phyloP scores from a whole-genome alignment of 2,888 invertebrate genomes.

The Drosophila stalkeri region DNA sequence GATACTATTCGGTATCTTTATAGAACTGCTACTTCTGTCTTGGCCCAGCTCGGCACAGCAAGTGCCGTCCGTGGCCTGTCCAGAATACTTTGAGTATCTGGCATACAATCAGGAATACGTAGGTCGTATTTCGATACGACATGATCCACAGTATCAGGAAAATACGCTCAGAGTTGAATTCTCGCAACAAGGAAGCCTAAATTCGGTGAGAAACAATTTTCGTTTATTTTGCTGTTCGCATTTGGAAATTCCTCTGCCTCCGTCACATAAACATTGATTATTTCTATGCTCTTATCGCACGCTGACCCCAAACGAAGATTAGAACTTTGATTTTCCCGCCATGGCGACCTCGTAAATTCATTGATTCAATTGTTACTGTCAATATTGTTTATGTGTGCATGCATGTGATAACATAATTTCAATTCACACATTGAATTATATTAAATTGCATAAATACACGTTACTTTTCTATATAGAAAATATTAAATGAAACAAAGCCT shows the following conservation, averaged over 20 bases:
- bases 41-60: slow-evolving; percentile 26
- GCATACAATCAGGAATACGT: slow-evolving; percentile 43
- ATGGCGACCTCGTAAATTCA: not conserved
- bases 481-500: slow-evolving; percentile 21
- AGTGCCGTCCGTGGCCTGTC: slow-evolving; percentile 69
- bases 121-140: slow-evolving; percentile 63
- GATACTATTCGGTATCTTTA: slow-evolving; percentile 18
- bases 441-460: no score
- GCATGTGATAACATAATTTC: not conserved
- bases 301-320: slow-evolving; percentile 46
- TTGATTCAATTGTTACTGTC: not conserved
- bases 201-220: slow-evolving; percentile 57
- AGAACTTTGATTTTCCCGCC: slow-evolving; percentile 22
- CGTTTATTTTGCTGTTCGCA: not conserved
- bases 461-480: not conserved
- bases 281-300: slow-evolving; percentile 50
- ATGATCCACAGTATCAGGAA: slow-evolving; percentile 35
- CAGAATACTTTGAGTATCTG: slow-evolving; percentile 70
- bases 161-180: slow-evolving; percentile 63
- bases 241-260: not conserved
- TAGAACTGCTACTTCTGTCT: slow-evolving; percentile 22
- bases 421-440: not conserved
- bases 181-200: slow-evolving; percentile 61
- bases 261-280: not conserved
- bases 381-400: no score